These are phyloP conservation scores for Chelonus formosanus DNA, from an alignment of 2,888 invertebrate species.

Conservation along the genomic window DNA sequence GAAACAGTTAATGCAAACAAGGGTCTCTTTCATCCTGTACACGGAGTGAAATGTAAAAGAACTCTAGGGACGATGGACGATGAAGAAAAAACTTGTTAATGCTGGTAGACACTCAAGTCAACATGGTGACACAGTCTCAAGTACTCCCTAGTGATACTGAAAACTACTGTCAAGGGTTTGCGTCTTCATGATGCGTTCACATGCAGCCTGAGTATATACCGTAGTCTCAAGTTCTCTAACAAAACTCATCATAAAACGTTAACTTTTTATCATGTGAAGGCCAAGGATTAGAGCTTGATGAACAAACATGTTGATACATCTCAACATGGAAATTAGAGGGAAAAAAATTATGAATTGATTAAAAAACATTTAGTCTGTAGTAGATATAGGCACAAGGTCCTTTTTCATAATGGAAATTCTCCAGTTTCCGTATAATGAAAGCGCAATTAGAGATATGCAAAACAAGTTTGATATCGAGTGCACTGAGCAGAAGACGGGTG, in stretches of 20 bases:
- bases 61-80: constrained; percentile 29
- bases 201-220: constrained; percentile 26
- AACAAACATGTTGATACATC: not conserved
- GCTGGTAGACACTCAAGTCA: constrained; percentile 54
- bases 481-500: constrained; percentile 35
- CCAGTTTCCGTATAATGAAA: constrained; percentile 50
- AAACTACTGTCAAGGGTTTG: constrained; percentile 42
- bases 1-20: constrained; percentile 23
- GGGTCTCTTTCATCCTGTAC: constrained; percentile 16
- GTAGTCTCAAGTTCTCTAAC: constrained; percentile 1
- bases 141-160: constrained; percentile 49
- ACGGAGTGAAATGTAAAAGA: constrained; percentile 15
- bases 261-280: constrained; percentile 7
- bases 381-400: not conserved
- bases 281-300: not conserved
- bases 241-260: constrained; percentile 13
- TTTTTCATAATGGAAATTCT: constrained; percentile 50
- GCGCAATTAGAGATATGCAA: constrained; percentile 60
- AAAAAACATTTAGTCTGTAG: not conserved
- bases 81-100: constrained; percentile 50
- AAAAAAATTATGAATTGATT: not conserved
- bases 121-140: constrained; percentile 57
- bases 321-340: not conserved
- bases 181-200: constrained; percentile 32
- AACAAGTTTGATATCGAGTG: constrained; percentile 50